Percentiles rank a stretch among this genome's conserved stretches.
These are phyloP conservation scores for Ecdyonurus torrentis DNA, from an alignment of 2,888 invertebrate genomes.

Conservation along the genomic window DNA sequence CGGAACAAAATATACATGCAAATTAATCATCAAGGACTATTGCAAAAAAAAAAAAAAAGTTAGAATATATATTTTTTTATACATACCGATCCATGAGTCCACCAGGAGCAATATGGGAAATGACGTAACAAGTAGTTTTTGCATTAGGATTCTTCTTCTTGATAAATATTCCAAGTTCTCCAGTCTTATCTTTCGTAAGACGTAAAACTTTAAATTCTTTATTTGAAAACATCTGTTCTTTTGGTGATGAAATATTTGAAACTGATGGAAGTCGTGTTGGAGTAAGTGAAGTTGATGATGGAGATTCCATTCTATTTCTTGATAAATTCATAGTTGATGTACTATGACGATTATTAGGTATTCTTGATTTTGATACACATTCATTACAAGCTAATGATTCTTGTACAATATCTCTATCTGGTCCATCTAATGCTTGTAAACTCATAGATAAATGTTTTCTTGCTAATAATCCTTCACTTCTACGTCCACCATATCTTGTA, in stretches of 20 bases:
- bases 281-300: background rate
- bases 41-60: background rate
- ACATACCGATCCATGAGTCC: slow-evolving; percentile 32
- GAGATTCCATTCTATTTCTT: background rate
- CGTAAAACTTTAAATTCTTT: slow-evolving; percentile 20
- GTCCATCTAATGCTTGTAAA: background rate
- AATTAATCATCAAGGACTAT: background rate
- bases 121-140: slow-evolving; percentile 23
- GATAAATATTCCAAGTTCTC: slow-evolving; percentile 21
- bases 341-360: too few relatives aligned
- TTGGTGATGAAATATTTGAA: background rate
- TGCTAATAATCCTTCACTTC: background rate
- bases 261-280: background rate
- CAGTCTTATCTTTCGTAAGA: slow-evolving; percentile 19
- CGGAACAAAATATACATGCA: background rate
- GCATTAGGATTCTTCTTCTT: slow-evolving; percentile 18
- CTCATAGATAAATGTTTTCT: background rate
- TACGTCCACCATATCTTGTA: background rate
- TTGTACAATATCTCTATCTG: background rate
- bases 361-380: background rate
- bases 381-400: background rate
- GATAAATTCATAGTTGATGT: background rate
- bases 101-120: slow-evolving; percentile 31
- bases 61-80: slow-evolving; percentile 25
- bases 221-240: slow-evolving; percentile 11